These are phyloP conservation scores for Sphenopsis melanotis DNA, from an alignment of 2,797 vertebrate species.

Conservation along the genomic window DNA sequence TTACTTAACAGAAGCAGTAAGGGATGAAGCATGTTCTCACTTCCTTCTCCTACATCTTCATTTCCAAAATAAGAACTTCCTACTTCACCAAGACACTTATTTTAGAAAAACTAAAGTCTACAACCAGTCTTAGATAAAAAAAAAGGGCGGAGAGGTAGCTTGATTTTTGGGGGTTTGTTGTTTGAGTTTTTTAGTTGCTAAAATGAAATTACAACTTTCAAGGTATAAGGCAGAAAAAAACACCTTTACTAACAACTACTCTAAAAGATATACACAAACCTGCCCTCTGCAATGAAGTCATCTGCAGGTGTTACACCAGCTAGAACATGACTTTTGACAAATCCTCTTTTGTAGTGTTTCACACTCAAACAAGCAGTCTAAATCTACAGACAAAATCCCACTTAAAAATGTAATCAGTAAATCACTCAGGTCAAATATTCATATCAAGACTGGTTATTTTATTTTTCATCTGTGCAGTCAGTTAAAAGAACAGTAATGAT, in stretches of 20 bases:
- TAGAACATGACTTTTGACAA: background rate
- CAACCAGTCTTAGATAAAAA: background rate
- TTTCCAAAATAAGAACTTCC: background rate
- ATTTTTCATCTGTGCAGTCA: slow-evolving; percentile 62
- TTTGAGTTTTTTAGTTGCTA: background rate
- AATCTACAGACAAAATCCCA: background rate
- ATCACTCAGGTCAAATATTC: background rate
- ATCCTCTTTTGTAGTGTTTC: background rate
- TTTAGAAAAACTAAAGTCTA: background rate
- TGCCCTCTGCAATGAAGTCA: background rate
- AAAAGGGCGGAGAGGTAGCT: accelerated
- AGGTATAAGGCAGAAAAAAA: background rate
- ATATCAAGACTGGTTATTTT: slow-evolving; percentile 51
- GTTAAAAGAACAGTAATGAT: slow-evolving; percentile 57
- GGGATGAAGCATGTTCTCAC: background rate
- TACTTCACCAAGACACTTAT: background rate
- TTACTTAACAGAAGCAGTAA: background rate
- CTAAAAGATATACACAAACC: background rate
- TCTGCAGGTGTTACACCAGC: background rate
- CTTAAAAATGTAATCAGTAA: background rate
- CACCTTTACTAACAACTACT: background rate
- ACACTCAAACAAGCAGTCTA: background rate
- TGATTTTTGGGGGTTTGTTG: background rate
- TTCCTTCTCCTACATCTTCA: background rate
- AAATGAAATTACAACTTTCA: background rate